Evolutionary conservation across 2,888 invertebrate species (phyloP), one percentile per base, ranked within the genome.

Genomic region (Leptogaster cylindrica): DNA sequence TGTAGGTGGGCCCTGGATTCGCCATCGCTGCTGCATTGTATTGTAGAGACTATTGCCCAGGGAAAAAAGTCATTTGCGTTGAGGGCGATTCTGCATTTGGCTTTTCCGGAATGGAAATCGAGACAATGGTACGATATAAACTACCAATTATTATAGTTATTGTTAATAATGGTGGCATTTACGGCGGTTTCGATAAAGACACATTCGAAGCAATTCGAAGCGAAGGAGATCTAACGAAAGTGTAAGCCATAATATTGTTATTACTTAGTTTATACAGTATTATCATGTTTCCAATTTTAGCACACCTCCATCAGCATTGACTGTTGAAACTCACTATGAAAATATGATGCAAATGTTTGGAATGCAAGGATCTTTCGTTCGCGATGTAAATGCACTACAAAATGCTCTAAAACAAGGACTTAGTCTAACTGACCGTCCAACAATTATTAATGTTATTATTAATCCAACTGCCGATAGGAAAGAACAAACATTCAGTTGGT

Each of bases 21-120:
- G 95, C 92, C 0, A 87, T 95, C 46, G 97, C 97, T 1, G 93
- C 97, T 4, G 95, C 95, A 0, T 83, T 97, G 72, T 94, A 90
- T 83, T 94, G 93, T 76, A 88, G 90, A 69, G 91, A 95, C 77
- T 82, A 90, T 78, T 87, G 87, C 6, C 93, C 95, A 0, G 83
- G 83, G 1, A 95, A 95, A 77, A 85, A 89, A 70, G 95, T 98
- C 0, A 83, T 97, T 65, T 97, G 97, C 77, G 91, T 97, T 0
- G 95, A 97, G 82, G 97, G 97, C 0, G 98, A 98, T 79, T 95
- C 95, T 41, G 98, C 97, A 1, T 97, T 98, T 81, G 98, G 98
- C 2, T 98, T 98, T 83, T 95, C 96, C 23, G 97, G 94, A 76
- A 96, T 97, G 96, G 98, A 98, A 84, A 85, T 97, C 23, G 98